Evolutionary conservation across 1,140 invertebrate genomes (phyloP).

Genomic region (Linepithema humile): DNA sequence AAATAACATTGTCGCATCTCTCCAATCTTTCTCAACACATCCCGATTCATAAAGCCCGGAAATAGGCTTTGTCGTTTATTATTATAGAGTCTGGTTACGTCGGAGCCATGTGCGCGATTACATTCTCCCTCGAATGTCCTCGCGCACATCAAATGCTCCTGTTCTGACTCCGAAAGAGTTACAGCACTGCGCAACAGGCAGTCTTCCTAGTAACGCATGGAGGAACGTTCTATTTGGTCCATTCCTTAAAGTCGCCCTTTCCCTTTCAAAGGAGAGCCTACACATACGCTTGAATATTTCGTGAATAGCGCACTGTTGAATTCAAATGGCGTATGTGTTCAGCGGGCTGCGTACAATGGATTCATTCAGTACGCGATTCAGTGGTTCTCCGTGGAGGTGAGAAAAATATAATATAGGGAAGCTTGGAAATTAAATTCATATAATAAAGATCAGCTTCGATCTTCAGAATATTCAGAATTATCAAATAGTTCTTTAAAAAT

Average conservation of each 20-base stretch:
- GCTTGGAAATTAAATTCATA: not conserved
- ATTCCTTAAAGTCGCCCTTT: slow-evolving; percentile 59
- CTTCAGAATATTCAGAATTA: not conserved
- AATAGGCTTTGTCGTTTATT: slow-evolving; percentile 67
- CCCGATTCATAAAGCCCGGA: slow-evolving; percentile 10
- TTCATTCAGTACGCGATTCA: slow-evolving; percentile 72
- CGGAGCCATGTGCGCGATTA: slow-evolving; percentile 42
- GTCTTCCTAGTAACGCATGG: not conserved
- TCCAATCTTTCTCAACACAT: slow-evolving; percentile 6
- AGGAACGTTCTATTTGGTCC: slow-evolving; percentile 28
- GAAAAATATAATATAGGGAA: not conserved
- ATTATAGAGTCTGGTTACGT: slow-evolving; percentile 58
- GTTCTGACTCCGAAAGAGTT: not conserved
- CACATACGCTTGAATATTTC: slow-evolving; percentile 58
- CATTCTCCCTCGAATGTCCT: slow-evolving; percentile 16
- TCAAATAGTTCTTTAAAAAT: not conserved
- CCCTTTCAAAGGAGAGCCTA: slow-evolving; percentile 20
- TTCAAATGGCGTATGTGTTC: slow-evolving; percentile 72
- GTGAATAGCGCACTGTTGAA: slow-evolving; percentile 77
- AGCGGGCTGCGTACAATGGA: slow-evolving; percentile 72
- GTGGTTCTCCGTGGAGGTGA: slow-evolving; percentile 63
- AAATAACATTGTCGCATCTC: not conserved
- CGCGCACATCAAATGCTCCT: not conserved
- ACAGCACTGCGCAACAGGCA: not conserved
- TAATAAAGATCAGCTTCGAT: not conserved